Percentiles rank a stretch among this genome's conserved stretches.
These are phyloP conservation scores for Tetrapedia diversipes DNA, from an alignment of 2,888 invertebrate species.

Conservation along the genomic window DNA sequence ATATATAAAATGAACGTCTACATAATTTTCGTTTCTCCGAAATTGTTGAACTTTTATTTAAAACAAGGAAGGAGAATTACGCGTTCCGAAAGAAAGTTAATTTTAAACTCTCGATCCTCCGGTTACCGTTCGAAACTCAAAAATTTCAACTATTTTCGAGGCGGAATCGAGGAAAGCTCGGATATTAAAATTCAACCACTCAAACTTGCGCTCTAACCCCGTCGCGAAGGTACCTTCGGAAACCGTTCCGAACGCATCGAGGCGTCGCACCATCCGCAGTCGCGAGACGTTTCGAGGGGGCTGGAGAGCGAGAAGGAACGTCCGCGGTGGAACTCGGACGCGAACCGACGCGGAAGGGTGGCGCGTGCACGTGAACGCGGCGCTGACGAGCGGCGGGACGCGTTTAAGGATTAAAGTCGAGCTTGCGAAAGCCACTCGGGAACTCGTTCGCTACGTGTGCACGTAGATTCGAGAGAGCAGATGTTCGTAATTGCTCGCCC, in stretches of 20 bases:
- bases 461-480: conserved; percentile 69
- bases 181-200: too few species aligned
- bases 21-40: too few species aligned
- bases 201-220: too few species aligned
- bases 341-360: not conserved
- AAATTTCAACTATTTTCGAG: too few species aligned
- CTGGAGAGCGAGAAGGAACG: not conserved
- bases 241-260: not conserved
- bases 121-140: too few species aligned
- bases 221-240: not conserved
- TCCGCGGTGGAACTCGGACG: not conserved
- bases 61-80: too few species aligned
- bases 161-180: too few species aligned
- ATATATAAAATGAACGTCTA: too few species aligned
- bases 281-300: not conserved
- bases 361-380: conserved; percentile 26
- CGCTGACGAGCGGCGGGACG: conserved; percentile 61
- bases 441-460: conserved; percentile 61
- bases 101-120: too few species aligned
- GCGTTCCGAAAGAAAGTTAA: too few species aligned
- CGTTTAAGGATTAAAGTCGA: conserved; percentile 71
- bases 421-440: conserved; percentile 65
- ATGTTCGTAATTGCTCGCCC: conserved; percentile 68
- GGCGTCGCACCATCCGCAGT: not conserved
- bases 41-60: too few species aligned